phyloP scores from a whole-genome alignment of 2,113 vertebrate species.

The Thunnus thynnus region DNA sequence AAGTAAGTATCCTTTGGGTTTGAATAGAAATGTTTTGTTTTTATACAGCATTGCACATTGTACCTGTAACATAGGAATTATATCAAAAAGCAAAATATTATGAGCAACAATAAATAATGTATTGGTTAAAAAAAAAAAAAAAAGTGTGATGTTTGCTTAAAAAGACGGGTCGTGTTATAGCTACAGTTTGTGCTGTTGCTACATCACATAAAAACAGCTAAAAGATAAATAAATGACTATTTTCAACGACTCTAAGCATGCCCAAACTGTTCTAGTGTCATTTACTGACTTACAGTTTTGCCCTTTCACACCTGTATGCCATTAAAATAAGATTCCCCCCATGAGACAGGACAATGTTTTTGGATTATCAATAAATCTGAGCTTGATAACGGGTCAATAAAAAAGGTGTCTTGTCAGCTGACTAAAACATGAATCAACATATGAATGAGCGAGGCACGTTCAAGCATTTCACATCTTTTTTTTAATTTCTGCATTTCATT shows the following conservation, averaged over 20 bases:
- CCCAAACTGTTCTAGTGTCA: slow-evolving; percentile 53
- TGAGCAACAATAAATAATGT: slow-evolving; percentile 83
- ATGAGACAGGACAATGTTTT: not conserved
- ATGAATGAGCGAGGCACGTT: slow-evolving; percentile 31
- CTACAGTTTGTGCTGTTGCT: slow-evolving; percentile 47
- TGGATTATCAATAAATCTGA: slow-evolving; percentile 2
- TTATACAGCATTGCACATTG: slow-evolving; percentile 86
- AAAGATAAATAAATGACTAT: slow-evolving; percentile 65
- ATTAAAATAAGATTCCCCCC: too few relatives aligned
- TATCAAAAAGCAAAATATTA: slow-evolving; percentile 80
- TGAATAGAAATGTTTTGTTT: slow-evolving; percentile 82
- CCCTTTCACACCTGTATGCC: not conserved
- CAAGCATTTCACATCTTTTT: slow-evolving; percentile 87
- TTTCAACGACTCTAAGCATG: slow-evolving; percentile 63
- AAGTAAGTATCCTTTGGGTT: slow-evolving; percentile 80
- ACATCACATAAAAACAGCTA: slow-evolving; percentile 26
- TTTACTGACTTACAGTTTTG: slow-evolving; percentile 30
- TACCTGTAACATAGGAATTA: slow-evolving; percentile 84
- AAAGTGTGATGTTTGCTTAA: slow-evolving; percentile 57
- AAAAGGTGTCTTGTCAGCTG: not conserved
- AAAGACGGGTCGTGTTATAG: slow-evolving; percentile 23
- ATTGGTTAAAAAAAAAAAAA: slow-evolving; percentile 76
- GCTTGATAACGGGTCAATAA: not conserved
- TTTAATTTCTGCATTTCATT: slow-evolving; percentile 85
- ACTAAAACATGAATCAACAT: not conserved